Evolutionary conservation across 2,113 vertebrate species (phyloP).

Genomic region (Hiodon alosoides): DNA sequence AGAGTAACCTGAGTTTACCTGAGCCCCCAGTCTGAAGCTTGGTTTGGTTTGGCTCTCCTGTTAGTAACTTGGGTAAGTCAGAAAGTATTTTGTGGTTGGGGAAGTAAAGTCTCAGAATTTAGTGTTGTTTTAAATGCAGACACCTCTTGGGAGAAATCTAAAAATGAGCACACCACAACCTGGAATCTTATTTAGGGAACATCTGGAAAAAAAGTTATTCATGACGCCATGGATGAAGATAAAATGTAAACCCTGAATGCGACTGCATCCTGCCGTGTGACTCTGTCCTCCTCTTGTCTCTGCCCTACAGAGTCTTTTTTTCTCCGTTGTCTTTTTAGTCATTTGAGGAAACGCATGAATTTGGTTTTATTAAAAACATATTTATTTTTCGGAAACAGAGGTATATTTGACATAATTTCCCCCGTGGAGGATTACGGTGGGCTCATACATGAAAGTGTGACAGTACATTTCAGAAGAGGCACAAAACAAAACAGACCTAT

Average conservation of each 20-base stretch:
- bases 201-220: conserved; percentile 43
- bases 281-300: conserved; percentile 23
- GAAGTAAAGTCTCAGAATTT: conserved; percentile 3
- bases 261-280: conserved; percentile 31
- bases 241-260: conserved; percentile 33
- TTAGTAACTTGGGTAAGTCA: not conserved
- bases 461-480: conserved; percentile 5
- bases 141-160: conserved; percentile 11
- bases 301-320: not conserved
- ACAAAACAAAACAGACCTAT: not conserved
- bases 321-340: not conserved
- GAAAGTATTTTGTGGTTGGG: not conserved
- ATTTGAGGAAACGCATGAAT: conserved; percentile 11
- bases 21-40: not conserved
- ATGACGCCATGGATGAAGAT: not conserved
- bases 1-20: too few species aligned
- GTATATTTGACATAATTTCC: conserved; percentile 14
- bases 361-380: conserved; percentile 15
- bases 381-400: conserved; percentile 37
- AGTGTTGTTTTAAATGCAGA: conserved; percentile 18
- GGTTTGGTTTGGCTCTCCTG: not conserved
- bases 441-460: conserved; percentile 5
- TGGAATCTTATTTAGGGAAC: conserved; percentile 36
- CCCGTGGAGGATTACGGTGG: conserved; percentile 4
- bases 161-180: conserved; percentile 36